Conservation (phyloP, 2,797 vertebrate genomes). For the Ceryle rudis region DNA sequence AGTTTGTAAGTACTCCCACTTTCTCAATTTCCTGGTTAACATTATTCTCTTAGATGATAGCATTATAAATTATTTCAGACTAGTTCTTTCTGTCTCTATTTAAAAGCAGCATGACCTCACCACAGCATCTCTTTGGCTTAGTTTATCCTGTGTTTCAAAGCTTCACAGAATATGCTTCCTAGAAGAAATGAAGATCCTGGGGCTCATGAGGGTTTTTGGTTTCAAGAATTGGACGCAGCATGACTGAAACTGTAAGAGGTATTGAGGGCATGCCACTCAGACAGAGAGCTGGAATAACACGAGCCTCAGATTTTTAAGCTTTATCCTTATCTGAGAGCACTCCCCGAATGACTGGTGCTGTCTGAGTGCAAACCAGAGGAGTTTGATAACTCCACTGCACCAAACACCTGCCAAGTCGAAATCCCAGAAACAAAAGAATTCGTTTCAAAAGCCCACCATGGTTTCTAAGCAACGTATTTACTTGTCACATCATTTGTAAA, state of each 20-base stretch:
- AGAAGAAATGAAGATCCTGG: conserved; percentile 35
- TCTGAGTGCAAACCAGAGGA: conserved; percentile 33
- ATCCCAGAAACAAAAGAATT: conserved; percentile 57
- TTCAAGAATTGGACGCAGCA: conserved; percentile 46
- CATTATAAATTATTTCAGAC: conserved; percentile 51
- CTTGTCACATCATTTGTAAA: conserved; percentile 68
- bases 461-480: conserved; percentile 68
- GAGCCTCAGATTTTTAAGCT: conserved; percentile 25
- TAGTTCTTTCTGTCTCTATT: conserved; percentile 51
- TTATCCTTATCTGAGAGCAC: conserved; percentile 31
- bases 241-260: conserved; percentile 48
- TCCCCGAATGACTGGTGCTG: neutral
- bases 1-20: conserved; percentile 58
- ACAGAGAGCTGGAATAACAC: neutral
- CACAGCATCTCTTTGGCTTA: conserved; percentile 28
- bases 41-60: conserved; percentile 39
- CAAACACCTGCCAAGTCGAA: conserved; percentile 63
- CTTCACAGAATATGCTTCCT: conserved; percentile 47
- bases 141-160: conserved; percentile 31
- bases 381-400: conserved; percentile 38
- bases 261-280: conserved; percentile 30
- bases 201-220: conserved; percentile 39
- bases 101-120: conserved; percentile 64
- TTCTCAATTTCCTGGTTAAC: conserved; percentile 63
- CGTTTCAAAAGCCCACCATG: conserved; percentile 62